A percentile compares a stretch with the other conserved stretches of the same genome.
Evolutionary conservation across 1,140 invertebrate species (phyloP).

Genomic region (Eriocheir sinensis): DNA sequence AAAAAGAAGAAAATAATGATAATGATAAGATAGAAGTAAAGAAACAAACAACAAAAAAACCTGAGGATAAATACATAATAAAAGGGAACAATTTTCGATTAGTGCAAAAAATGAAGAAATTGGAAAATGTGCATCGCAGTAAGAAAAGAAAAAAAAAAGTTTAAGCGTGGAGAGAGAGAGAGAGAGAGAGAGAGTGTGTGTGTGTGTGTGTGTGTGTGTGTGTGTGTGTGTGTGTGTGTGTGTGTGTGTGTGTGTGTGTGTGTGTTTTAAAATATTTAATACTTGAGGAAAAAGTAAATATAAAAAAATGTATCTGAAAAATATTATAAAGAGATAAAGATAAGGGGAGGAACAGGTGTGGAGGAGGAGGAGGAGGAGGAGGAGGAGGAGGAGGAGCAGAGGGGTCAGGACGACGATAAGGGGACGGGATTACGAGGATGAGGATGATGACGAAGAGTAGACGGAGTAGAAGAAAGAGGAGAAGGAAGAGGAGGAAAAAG

Average conservation of each 20-base stretch:
- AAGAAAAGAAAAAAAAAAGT: not conserved
- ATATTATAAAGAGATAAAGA: not conserved
- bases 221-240: not conserved
- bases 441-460: too few species aligned
- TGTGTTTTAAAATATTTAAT: not conserved
- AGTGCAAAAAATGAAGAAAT: too few species aligned
- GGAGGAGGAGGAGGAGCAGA: not conserved
- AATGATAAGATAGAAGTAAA: not conserved
- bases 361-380: not conserved
- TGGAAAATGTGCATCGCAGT: too few species aligned
- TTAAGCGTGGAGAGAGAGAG: not conserved
- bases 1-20: not conserved
- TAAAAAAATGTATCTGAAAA: not conserved
- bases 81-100: too few species aligned
- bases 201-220: not conserved
- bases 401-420: too few species aligned
- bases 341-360: not conserved
- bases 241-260: constrained; percentile 14
- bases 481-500: too few species aligned
- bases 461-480: too few species aligned
- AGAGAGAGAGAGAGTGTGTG: constrained; percentile 11
- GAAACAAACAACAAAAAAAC: not conserved
- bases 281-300: not conserved
- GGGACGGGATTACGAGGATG: too few species aligned
- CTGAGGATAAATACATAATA: not conserved